Evolutionary conservation across 2,113 vertebrate species (phyloP).

Genomic region (Hypanus sabinus): DNA sequence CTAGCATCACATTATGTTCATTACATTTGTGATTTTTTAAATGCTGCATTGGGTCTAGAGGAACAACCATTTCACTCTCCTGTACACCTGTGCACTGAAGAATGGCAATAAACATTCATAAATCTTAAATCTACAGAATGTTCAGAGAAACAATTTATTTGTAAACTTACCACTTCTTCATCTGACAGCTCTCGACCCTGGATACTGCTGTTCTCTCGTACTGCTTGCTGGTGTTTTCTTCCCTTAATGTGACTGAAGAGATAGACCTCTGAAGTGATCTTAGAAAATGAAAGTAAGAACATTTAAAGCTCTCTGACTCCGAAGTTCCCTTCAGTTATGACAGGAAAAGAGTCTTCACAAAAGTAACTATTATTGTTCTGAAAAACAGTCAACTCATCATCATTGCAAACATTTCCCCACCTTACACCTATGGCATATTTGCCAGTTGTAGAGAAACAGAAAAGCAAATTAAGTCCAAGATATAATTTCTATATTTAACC

Average conservation of each 20-base stretch:
- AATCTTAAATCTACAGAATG: not conserved
- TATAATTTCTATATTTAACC: not conserved
- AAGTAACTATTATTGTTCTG: not conserved
- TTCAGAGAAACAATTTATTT: not conserved
- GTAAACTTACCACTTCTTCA: conserved; percentile 88
- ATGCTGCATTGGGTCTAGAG: no score
- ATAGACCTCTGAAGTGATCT: conserved; percentile 97
- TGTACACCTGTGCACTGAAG: no score
- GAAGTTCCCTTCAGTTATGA: not conserved
- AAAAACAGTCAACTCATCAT: not conserved
- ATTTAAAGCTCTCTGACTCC: not conserved
- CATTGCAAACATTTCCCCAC: not conserved
- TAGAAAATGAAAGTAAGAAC: conserved; percentile 46
- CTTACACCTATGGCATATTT: not conserved
- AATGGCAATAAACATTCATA: no score
- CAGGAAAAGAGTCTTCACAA: not conserved
- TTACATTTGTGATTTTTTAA: no score
- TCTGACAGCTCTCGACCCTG: conserved; percentile 95
- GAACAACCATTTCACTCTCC: no score
- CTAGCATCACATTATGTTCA: no score
- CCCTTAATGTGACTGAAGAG: conserved; percentile 98
- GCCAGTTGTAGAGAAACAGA: not conserved
- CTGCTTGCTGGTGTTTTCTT: conserved; percentile 87
- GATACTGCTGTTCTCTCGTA: conserved; percentile 94
- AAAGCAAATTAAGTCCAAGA: not conserved